Base-by-base conservation (phyloP, 2,113 vertebrate genomes). In the Engraulis encrasicolus region DNA sequence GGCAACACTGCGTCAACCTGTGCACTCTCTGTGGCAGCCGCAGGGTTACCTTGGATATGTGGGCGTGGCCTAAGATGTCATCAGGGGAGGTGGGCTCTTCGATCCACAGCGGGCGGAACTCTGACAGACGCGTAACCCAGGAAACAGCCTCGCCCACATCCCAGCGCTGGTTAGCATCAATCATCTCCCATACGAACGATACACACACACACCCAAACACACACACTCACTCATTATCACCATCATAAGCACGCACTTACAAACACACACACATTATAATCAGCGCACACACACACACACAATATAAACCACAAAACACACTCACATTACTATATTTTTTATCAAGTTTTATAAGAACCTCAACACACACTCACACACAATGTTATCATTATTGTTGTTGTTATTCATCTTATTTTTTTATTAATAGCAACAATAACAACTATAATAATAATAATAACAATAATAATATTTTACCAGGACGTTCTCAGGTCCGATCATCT, bases 111-210 rank as follows among this genome's bases (percentile, higher is more conserved):
- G 94, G 92, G 85, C 92, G 96, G 88, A 96, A 96, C 85, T 95
- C 92, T 2, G 94, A 91, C 90, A 96, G 90, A 27, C 90, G 90
- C 66, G 89, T 89, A 89, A 96, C 93, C 95, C 94, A 95, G 58
- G 94, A 82, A 88, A 94, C 90, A 1, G 93, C 95, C 92, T 97
- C 91, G 0, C 87, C 89, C 78, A 97, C 95, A 12, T 97, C 95
- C 95, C 95, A 94, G 61, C 93, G 90, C 92, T 96, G 95, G 89
- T 96, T 97, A 91, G 95, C 95, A 82, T 97, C 96, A 48, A 96
- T 91, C 95, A 96, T 96, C 96, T 97, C 58, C 23, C n/a, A 66
- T 31, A n/a, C 4, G 5, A 2, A 66, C 6, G 15, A 27, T 4
- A 66, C n/a, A 66, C 58, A 74, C 27, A 74, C 66, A 74, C 23